phyloP scores from a whole-genome alignment of 2,113 vertebrate genomes.

The Athene cunicularia region DNA sequence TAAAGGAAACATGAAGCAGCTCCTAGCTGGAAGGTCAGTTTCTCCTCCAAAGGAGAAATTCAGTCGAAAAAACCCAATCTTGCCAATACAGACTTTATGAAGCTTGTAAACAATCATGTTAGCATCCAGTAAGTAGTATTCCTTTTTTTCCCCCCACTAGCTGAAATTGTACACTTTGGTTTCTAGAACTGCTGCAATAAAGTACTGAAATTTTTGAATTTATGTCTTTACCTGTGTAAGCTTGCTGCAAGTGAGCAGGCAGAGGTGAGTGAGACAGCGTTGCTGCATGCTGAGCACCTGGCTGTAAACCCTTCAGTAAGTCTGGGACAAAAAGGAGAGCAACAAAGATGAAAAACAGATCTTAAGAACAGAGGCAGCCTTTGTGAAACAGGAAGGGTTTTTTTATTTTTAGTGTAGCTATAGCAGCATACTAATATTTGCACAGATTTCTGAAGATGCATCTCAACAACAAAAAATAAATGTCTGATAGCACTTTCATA shows the following conservation, averaged over 20 bases:
- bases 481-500: background rate
- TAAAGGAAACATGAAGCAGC: background rate
- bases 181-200: background rate
- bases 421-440: background rate
- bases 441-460: background rate
- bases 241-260: slow-evolving; percentile 94
- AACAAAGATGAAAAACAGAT: background rate
- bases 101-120: background rate
- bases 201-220: background rate
- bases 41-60: background rate
- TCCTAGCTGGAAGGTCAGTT: background rate
- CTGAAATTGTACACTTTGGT: background rate
- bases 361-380: background rate
- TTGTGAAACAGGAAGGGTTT: background rate
- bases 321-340: slow-evolving; percentile 70
- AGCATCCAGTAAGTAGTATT: background rate
- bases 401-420: background rate
- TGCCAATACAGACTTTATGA: background rate
- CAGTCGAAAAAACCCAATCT: background rate
- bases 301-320: slow-evolving; percentile 98
- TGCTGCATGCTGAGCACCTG: slow-evolving; percentile 87
- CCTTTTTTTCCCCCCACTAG: background rate
- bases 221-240: slow-evolving; percentile 88
- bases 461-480: background rate
- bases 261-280: slow-evolving; percentile 85